These are phyloP conservation scores for Thunnus albacares DNA, from an alignment of 2,797 vertebrate species.

Conservation along the genomic window DNA sequence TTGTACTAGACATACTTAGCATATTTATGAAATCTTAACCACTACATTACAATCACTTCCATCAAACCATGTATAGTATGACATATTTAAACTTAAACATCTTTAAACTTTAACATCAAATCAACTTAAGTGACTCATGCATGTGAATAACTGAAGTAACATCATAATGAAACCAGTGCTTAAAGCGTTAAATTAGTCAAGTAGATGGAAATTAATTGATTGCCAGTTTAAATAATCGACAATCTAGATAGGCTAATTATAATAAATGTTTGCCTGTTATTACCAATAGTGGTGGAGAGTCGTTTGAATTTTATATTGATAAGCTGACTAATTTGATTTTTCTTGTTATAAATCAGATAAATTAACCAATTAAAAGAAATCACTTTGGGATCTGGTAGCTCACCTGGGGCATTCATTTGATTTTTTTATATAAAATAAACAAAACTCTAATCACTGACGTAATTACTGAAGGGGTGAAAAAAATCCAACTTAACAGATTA, in stretches of 20 bases:
- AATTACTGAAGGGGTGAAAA: not conserved
- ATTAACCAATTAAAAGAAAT: not conserved
- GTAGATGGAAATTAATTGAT: not conserved
- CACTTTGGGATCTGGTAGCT: not conserved
- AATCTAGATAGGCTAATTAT: not conserved
- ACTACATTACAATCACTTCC: not conserved
- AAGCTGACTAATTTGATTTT: not conserved
- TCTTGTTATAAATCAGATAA: not conserved
- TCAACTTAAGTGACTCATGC: not conserved
- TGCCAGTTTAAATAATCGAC: not conserved
- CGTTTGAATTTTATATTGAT: not conserved
- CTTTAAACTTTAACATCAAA: not conserved
- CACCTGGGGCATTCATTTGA: not conserved
- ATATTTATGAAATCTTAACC: not conserved
- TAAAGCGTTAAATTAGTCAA: not conserved
- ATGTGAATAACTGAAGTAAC: not conserved
- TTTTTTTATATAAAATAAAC: not conserved
- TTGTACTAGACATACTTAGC: too few relatives aligned
- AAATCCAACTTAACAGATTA: not conserved
- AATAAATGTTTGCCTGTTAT: not conserved
- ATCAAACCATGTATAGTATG: not conserved
- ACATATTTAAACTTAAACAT: not conserved
- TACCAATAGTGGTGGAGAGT: not conserved
- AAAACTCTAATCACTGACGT: not conserved
- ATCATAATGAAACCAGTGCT: not conserved